phyloP scores from a whole-genome alignment of 53 echinoderm and acorn worm genomes.

The Astropecten irregularis region DNA sequence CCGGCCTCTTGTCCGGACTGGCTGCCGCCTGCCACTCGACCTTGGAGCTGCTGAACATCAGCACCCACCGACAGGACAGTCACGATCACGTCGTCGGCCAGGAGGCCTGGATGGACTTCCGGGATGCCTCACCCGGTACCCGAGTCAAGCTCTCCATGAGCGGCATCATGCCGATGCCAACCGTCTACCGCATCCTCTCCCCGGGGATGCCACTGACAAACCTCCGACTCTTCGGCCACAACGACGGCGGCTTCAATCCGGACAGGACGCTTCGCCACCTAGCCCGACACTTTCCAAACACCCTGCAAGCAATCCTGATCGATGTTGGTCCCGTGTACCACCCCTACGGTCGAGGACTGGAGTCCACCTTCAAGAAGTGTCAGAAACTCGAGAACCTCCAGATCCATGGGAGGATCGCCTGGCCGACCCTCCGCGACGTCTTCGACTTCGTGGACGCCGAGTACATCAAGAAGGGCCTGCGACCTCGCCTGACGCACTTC shows the following conservation, averaged over 20 bases:
- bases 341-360: slow-evolving; percentile 64
- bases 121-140: slow-evolving; percentile 51
- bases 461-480: slow-evolving; percentile 61
- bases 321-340: slow-evolving; percentile 86
- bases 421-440: slow-evolving; percentile 80
- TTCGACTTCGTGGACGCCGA: slow-evolving; percentile 76
- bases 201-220: slow-evolving; percentile 74
- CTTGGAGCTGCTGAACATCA: slow-evolving; percentile 66
- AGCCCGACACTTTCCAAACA: slow-evolving; percentile 66
- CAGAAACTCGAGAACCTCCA: slow-evolving; percentile 64
- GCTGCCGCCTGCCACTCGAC: slow-evolving; percentile 10
- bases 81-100: slow-evolving; percentile 68
- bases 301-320: slow-evolving; percentile 68
- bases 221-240: slow-evolving; percentile 81
- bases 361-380: slow-evolving; percentile 67
- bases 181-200: slow-evolving; percentile 74
- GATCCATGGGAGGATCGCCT: slow-evolving; percentile 73
- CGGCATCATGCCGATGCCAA: slow-evolving; percentile 64
- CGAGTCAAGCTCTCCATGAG: slow-evolving; percentile 67
- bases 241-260: slow-evolving; percentile 85
- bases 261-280: slow-evolving; percentile 75
- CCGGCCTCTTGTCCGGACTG: slow-evolving; percentile 61
- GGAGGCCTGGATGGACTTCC: slow-evolving; percentile 71
- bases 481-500: slow-evolving; percentile 63
- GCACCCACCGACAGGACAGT: slow-evolving; percentile 69